phyloP scores from a whole-genome alignment of 2,888 invertebrate species.

The Auanema freiburgensis region DNA sequence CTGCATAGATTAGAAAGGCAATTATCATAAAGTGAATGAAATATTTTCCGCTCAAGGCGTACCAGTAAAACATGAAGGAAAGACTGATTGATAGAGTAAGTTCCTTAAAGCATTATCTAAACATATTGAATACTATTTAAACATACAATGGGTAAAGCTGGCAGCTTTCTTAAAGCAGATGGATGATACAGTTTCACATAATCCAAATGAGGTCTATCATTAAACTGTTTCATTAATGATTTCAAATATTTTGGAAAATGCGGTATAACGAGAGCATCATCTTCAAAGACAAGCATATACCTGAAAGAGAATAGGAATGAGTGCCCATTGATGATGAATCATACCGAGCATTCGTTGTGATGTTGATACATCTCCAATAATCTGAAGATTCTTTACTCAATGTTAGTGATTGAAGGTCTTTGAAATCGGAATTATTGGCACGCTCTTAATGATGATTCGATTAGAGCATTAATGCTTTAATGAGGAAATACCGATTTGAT shows the following conservation, averaged over 20 bases:
- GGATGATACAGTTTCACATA: constrained; percentile 52
- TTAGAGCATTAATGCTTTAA: not conserved
- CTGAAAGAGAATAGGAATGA: constrained; percentile 8
- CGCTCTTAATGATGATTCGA: not conserved
- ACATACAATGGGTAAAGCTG: constrained; percentile 31
- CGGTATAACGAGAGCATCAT: constrained; percentile 38
- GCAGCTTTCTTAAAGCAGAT: constrained; percentile 37
- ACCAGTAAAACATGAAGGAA: constrained; percentile 15
- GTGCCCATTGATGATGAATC: not conserved
- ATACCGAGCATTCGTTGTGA: constrained; percentile 16
- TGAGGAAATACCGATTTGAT: not conserved
- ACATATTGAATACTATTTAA: not conserved
- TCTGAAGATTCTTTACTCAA: constrained; percentile 39
- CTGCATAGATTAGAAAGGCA: constrained; percentile 20
- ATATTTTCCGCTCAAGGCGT: constrained; percentile 10
- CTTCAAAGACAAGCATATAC: constrained; percentile 42
- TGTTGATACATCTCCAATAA: constrained; percentile 41
- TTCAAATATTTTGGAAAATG: constrained; percentile 25
- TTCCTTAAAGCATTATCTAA: constrained; percentile 23
- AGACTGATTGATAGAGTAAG: constrained; percentile 18
- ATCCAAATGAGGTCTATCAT: constrained; percentile 24
- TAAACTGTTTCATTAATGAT: constrained; percentile 29
- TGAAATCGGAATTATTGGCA: not conserved
- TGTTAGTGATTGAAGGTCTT: too few species aligned
- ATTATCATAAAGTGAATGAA: constrained; percentile 13